Evolutionary conservation across 2,888 invertebrate genomes (phyloP).

Genomic region (Dorcus hopei): DNA sequence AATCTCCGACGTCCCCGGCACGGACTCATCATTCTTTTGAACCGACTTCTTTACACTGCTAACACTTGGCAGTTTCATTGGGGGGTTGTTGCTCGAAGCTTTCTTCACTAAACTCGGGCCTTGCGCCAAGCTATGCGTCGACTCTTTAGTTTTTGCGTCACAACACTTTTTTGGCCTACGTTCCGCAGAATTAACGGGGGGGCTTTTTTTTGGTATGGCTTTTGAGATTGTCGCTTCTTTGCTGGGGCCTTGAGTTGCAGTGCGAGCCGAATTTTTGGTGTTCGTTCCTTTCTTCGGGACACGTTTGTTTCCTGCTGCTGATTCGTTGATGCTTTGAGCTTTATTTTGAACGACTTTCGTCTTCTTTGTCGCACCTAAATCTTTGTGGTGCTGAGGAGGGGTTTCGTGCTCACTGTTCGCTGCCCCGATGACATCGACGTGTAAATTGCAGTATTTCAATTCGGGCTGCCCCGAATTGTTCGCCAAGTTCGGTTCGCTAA

Average conservation of each 20-base stretch:
- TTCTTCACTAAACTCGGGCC: not conserved
- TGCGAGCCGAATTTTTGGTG: conserved; percentile 5
- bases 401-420: too few relatives aligned
- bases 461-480: too few relatives aligned
- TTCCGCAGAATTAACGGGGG: not conserved
- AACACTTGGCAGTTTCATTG: conserved; percentile 3
- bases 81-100: not conserved
- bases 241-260: not conserved
- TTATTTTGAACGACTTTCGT: not conserved
- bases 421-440: too few relatives aligned
- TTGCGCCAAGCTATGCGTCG: conserved; percentile 4
- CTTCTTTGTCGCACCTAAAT: too few relatives aligned
- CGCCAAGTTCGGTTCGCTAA: too few relatives aligned
- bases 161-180: conserved; percentile 8
- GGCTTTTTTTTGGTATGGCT: not conserved
- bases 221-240: conserved; percentile 1
- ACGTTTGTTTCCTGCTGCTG: not conserved
- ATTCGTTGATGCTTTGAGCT: not conserved
- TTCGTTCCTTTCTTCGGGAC: conserved; percentile 16
- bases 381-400: too few relatives aligned
- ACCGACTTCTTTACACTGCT: not conserved
- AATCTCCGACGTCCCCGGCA: conserved; percentile 31
- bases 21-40: conserved; percentile 11
- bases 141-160: conserved; percentile 12
- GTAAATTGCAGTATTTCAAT: too few relatives aligned